Evolutionary conservation across 1,140 invertebrate genomes (phyloP).

Genomic region (Patella vulgata): DNA sequence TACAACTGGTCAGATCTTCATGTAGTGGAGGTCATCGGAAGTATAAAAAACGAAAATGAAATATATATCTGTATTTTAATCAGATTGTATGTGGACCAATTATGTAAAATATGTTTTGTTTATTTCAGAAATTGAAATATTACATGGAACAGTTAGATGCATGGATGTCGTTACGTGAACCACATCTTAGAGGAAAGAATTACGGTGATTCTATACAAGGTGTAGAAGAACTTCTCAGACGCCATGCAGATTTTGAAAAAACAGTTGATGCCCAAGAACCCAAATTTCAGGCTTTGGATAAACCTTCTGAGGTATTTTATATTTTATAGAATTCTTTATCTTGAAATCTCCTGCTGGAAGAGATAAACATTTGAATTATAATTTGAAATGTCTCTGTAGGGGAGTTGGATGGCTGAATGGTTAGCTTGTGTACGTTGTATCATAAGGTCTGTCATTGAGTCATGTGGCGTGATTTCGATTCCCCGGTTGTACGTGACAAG

Average conservation of each 20-base stretch:
- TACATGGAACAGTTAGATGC: constrained; percentile 95
- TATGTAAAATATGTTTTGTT: too few relatives aligned
- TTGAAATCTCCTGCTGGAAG: constrained; percentile 1
- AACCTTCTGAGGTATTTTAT: constrained; percentile 85
- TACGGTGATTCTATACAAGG: constrained; percentile 94
- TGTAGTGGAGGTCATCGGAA: too few relatives aligned
- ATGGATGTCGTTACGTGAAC: constrained; percentile 96
- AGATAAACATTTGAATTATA: neutral
- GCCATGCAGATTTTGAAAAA: constrained; percentile 99
- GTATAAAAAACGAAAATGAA: too few relatives aligned
- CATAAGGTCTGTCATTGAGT: too few relatives aligned
- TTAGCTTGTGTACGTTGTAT: too few relatives aligned
- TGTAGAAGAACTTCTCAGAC: constrained; percentile 97
- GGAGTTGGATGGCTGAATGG: too few relatives aligned
- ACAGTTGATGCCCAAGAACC: constrained; percentile 96
- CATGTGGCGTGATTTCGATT: too few relatives aligned
- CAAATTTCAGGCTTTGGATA: constrained; percentile 90
- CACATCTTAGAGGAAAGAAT: constrained; percentile 94
- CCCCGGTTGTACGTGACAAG: too few relatives aligned
- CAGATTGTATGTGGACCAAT: too few relatives aligned
- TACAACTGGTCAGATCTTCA: too few relatives aligned
- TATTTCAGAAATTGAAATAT: constrained; percentile 77
- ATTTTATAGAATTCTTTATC: neutral
- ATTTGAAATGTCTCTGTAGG: neutral
- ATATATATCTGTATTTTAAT: too few relatives aligned